A percentile compares a stretch with the other conserved stretches of the same genome.
Conservation (phyloP, 2,113 vertebrate species). For the Gallinago paraguaiae region DNA sequence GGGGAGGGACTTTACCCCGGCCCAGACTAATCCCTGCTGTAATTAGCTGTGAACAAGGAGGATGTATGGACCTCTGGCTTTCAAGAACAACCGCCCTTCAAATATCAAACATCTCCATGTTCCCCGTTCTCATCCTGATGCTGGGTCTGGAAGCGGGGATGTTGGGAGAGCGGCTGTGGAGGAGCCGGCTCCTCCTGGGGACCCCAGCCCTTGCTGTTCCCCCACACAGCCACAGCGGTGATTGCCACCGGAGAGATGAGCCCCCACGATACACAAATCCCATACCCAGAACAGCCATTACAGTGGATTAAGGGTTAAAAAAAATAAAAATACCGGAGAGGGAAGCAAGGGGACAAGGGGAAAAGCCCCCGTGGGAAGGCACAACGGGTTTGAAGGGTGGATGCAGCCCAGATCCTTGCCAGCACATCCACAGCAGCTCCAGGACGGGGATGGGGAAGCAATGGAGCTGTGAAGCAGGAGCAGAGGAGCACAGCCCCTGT, state of each 20-base stretch:
- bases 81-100: background rate
- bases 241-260: background rate
- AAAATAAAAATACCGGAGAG: background rate
- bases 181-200: background rate
- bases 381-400: background rate
- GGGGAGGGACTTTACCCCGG: background rate
- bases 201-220: background rate
- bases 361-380: background rate
- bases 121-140: background rate
- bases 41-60: background rate
- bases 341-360: background rate
- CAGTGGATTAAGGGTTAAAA: background rate
- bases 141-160: background rate
- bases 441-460: background rate
- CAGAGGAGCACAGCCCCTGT: background rate
- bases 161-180: background rate
- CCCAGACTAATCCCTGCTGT: background rate
- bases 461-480: background rate
- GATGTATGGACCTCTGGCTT: background rate
- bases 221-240: fast-evolving
- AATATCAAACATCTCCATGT: background rate
- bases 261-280: background rate
- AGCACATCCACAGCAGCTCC: background rate
- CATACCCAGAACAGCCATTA: background rate
- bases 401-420: background rate